Evolutionary conservation across 2,797 vertebrate genomes (phyloP), one percentile per base, ranked within the genome.

Genomic region (Dryobates pubescens): DNA sequence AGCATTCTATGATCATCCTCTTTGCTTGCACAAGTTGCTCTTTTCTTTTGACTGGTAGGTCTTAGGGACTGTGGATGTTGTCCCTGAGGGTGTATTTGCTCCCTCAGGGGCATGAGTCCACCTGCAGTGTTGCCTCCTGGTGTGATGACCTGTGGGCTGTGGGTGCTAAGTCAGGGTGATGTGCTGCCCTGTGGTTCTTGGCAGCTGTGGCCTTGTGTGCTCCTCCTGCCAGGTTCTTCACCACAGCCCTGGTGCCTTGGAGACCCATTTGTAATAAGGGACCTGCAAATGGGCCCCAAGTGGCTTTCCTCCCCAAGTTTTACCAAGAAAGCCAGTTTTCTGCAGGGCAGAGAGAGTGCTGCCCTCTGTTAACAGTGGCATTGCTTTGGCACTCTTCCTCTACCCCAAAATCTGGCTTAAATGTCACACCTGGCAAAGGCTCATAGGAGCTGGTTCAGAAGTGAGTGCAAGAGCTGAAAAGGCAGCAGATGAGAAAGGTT

Each of bases 281-380:
- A 7, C 61, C n/a, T 69, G 32, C 24, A 71, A 38, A 30, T 74
- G 26, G 15, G 57, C 20, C 13, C n/a, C 2, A 2, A 3, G 4
- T 34, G n/a, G 4, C 8, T 88, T 70, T 78, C 16, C 53, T 81
- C 67, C 14, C 22, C 45, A 26, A 56, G 8, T 87, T 82, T 67
- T 70, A 13, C 32, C 32, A 74, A 77, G 36, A 38, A 62, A 84
- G 10, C 2, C 3, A 2, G 2, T 69, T 82, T 90, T 83, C 47
- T 81, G 12, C 9, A 0, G 0, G 38, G 23, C 29, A 53, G 17
- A 16, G 17, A 16, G 41, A 72, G 61, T 0, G 0, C 34, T 82
- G 36, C n/a, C 5, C 3, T 43, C 32, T 79, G 27, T 73, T 61
- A 86, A 82, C 47, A 5, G 5, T 24, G n/a, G 12, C 6, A 8